These are phyloP conservation scores for Dysdera silvatica DNA, from an alignment of 1,140 invertebrate species.

Conservation along the genomic window DNA sequence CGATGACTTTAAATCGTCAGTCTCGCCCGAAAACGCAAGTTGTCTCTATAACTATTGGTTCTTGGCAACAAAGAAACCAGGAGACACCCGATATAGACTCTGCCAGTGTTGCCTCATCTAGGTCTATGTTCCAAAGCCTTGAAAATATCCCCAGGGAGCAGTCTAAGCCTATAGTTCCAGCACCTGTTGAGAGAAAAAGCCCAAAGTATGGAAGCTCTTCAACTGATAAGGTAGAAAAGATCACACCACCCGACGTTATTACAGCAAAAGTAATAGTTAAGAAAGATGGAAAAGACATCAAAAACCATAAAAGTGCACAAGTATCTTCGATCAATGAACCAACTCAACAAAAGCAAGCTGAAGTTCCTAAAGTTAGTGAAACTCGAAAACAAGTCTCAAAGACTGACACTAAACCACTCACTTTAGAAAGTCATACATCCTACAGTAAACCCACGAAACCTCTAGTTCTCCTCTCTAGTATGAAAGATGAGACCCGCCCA, in stretches of 20 bases:
- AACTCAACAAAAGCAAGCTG: too few species aligned
- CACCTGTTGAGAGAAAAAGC: slow-evolving; percentile 16
- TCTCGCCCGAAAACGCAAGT: slow-evolving; percentile 8
- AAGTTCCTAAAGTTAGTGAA: slow-evolving; percentile 2
- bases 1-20: slow-evolving; percentile 15
- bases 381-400: background rate
- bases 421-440: slow-evolving; percentile 13
- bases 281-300: too few species aligned
- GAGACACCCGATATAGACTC: slow-evolving; percentile 7
- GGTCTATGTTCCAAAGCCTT: slow-evolving; percentile 25
- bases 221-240: too few species aligned
- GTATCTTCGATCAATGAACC: too few species aligned
- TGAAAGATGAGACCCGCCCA: slow-evolving; percentile 22
- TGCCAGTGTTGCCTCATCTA: slow-evolving; percentile 19
- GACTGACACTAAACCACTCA: slow-evolving; percentile 6
- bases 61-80: slow-evolving; percentile 18
- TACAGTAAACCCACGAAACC: slow-evolving; percentile 15
- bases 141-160: slow-evolving; percentile 18
- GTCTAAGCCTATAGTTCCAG: background rate
- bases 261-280: too few species aligned
- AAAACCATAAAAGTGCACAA: too few species aligned
- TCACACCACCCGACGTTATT: too few species aligned
- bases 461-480: slow-evolving; percentile 23
- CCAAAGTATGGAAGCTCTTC: too few species aligned
- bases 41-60: slow-evolving; percentile 22